A percentile compares a stretch with the other conserved stretches of the same genome.
Evolutionary conservation across 2,888 invertebrate species (phyloP).

Genomic region (Melieria picta): DNA sequence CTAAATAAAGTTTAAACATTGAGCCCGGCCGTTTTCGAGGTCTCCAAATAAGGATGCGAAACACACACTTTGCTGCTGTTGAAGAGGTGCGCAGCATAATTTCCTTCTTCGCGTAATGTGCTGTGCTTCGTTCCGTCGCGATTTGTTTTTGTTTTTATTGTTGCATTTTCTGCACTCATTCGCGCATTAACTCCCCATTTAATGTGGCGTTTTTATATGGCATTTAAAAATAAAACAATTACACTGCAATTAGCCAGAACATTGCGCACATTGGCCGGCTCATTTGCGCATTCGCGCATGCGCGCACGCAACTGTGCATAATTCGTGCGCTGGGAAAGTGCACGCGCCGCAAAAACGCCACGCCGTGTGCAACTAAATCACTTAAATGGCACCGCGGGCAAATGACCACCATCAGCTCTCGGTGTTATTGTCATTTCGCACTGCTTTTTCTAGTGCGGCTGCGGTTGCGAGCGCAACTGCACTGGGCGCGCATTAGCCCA

Average conservation of each 20-base stretch:
- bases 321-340: slow-evolving; percentile 25
- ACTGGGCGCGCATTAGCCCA: too few species aligned
- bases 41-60: too few species aligned
- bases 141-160: too few species aligned
- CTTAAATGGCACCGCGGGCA: slow-evolving; percentile 49
- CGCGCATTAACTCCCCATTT: slow-evolving; percentile 13
- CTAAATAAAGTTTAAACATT: too few species aligned
- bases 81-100: too few species aligned
- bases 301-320: neutral
- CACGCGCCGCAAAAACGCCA: slow-evolving; percentile 30
- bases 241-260: slow-evolving; percentile 42
- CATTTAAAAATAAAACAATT: slow-evolving; percentile 41
- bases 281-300: slow-evolving; percentile 7
- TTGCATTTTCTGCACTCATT: too few species aligned
- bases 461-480: too few species aligned
- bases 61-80: too few species aligned
- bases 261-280: neutral
- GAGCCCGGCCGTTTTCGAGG: too few species aligned
- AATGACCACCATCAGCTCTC: slow-evolving; percentile 35
- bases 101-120: too few species aligned
- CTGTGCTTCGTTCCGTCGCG: too few species aligned
- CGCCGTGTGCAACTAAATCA: slow-evolving; percentile 50
- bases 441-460: slow-evolving; percentile 16
- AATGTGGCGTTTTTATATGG: slow-evolving; percentile 17
- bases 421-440: slow-evolving; percentile 11